A percentile compares a stretch with the other conserved stretches of the same genome.
phyloP scores from a whole-genome alignment of 2,888 invertebrate genomes.

The Drosophila picticornis region DNA sequence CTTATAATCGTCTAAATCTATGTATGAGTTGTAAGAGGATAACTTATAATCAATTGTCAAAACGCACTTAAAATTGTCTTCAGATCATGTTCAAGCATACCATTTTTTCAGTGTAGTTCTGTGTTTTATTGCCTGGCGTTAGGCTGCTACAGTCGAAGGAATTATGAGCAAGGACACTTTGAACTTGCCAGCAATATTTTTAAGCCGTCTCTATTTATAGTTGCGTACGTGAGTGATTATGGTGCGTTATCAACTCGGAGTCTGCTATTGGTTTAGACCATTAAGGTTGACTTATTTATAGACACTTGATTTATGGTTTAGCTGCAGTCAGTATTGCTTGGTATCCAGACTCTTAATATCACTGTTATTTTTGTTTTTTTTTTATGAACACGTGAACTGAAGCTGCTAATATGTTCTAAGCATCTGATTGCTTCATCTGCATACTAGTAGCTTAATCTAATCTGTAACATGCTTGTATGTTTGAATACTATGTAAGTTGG shows the following conservation, averaged over 20 bases:
- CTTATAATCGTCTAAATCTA: not conserved
- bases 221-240: constrained; percentile 74
- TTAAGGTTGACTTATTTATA: constrained; percentile 78
- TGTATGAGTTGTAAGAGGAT: not conserved
- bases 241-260: constrained; percentile 61
- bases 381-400: constrained; percentile 43
- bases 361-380: not conserved
- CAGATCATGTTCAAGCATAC: not conserved
- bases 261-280: constrained; percentile 53
- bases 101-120: constrained; percentile 38
- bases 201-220: constrained; percentile 57
- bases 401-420: constrained; percentile 50
- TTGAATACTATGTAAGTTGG: constrained; percentile 65
- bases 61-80: not conserved
- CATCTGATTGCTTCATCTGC: constrained; percentile 62
- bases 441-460: constrained; percentile 60
- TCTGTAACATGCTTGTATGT: constrained; percentile 49
- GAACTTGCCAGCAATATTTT: constrained; percentile 60
- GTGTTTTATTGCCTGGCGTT: constrained; percentile 52
- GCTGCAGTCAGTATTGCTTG: constrained; percentile 4
- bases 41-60: too few species aligned
- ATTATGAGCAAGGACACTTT: constrained; percentile 69
- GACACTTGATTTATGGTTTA: constrained; percentile 71
- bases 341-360: not conserved
- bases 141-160: constrained; percentile 38